phyloP scores from a whole-genome alignment of 2,888 invertebrate species.

The Elysia crispata region DNA sequence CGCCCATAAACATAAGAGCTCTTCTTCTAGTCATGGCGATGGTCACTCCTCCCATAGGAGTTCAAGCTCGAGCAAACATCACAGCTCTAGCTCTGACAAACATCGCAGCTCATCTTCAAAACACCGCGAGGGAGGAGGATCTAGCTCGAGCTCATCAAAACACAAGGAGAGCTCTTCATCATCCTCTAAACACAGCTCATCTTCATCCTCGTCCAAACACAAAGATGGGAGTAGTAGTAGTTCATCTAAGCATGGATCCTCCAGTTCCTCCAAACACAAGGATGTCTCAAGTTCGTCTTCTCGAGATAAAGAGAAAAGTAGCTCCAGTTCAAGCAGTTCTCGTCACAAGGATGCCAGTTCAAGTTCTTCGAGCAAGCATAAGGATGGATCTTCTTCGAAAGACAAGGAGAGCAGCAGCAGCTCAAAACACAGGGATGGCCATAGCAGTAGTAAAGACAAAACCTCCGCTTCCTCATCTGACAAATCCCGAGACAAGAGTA shows the following conservation, averaged over 20 bases:
- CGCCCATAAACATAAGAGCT: constrained; percentile 13
- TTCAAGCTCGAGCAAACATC: constrained; percentile 36
- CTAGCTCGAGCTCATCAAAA: constrained; percentile 35
- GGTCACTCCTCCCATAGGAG: constrained; percentile 28
- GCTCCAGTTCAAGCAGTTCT: constrained; percentile 46
- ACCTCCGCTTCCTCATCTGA: constrained; percentile 51
- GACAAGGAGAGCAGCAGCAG: constrained; percentile 53
- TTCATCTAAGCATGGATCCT: constrained; percentile 57
- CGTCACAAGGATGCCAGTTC: constrained; percentile 53
- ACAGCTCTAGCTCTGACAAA: constrained; percentile 29
- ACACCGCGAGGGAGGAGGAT: neutral
- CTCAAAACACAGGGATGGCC: constrained; percentile 53
- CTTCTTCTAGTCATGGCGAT: constrained; percentile 30
- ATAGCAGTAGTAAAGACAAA: constrained; percentile 56
- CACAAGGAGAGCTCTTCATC: constrained; percentile 38
- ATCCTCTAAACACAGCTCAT: constrained; percentile 42
- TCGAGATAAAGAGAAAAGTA: constrained; percentile 48
- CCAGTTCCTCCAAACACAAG: constrained; percentile 37
- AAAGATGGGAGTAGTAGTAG: constrained; percentile 38
- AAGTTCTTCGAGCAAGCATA: constrained; percentile 40
- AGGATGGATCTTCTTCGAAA: constrained; percentile 40
- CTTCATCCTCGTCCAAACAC: constrained; percentile 45
- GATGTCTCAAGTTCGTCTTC: constrained; percentile 39
- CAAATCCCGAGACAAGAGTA: constrained; percentile 45
- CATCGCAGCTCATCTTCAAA: constrained; percentile 32